Conservation (phyloP, 2,113 vertebrate species). For the Toxotes chatareus region DNA sequence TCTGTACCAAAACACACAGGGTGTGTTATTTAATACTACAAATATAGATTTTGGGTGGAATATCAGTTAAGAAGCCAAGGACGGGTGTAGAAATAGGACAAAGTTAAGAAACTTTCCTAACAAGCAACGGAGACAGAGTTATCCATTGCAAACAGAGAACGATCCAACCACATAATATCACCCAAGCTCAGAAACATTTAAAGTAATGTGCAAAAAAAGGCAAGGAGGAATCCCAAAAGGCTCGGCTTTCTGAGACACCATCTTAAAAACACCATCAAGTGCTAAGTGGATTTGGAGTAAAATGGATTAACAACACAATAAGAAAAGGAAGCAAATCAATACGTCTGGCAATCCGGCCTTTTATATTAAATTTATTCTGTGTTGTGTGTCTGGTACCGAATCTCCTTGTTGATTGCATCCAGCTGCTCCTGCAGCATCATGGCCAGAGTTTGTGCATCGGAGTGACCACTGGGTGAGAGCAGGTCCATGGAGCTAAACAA, state of each 20-base stretch:
- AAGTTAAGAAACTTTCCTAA: too few relatives aligned
- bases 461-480: conserved; percentile 96
- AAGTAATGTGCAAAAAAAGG: not conserved
- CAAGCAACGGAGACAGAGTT: not conserved
- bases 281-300: not conserved
- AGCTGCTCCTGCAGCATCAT: conserved; percentile 99
- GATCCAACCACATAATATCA: not conserved
- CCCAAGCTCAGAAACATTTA: not conserved
- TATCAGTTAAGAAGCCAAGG: too few relatives aligned
- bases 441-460: conserved; percentile 96
- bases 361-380: not conserved
- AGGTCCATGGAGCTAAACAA: conserved; percentile 99
- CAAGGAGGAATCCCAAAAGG: not conserved
- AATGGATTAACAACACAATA: conserved; percentile 12
- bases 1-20: not conserved
- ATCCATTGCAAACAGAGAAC: not conserved
- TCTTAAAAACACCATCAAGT: conserved; percentile 16
- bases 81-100: too few relatives aligned
- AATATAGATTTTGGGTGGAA: too few relatives aligned
- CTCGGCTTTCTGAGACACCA: not conserved
- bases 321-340: conserved; percentile 33
- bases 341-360: conserved; percentile 20
- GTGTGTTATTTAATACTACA: too few relatives aligned
- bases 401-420: conserved; percentile 99
- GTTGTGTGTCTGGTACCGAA: conserved; percentile 85